phyloP scores from a whole-genome alignment of 2,888 invertebrate genomes.

The Selenia dentaria region DNA sequence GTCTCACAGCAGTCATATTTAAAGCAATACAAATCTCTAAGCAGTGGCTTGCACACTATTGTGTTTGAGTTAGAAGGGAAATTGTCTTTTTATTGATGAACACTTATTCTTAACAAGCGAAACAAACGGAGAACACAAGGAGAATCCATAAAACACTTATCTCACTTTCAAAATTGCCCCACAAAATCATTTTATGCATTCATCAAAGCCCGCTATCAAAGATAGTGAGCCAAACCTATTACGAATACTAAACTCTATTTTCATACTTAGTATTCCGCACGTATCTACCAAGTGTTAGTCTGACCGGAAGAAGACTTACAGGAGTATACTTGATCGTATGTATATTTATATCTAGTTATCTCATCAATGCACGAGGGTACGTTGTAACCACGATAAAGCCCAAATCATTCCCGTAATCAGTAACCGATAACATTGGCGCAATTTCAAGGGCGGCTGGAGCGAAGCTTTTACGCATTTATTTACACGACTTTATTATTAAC shows the following conservation, averaged over 20 bases:
- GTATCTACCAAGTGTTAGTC: not conserved
- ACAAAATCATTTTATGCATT: no score
- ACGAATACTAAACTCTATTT: constrained; percentile 1
- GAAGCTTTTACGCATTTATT: constrained; percentile 49
- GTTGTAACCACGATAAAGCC: constrained; percentile 28
- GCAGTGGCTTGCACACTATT: no score
- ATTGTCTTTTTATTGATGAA: no score
- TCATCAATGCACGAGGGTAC: constrained; percentile 34
- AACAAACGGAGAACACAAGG: no score
- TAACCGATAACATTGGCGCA: constrained; percentile 66
- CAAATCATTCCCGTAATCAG: constrained; percentile 60
- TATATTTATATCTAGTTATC: constrained; percentile 22
- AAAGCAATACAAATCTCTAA: no score
- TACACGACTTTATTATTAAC: constrained; percentile 19
- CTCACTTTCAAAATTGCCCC: no score
- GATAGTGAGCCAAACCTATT: not conserved
- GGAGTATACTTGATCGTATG: not conserved
- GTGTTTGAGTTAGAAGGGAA: no score
- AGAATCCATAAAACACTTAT: no score
- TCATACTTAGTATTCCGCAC: not conserved
- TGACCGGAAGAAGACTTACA: not conserved
- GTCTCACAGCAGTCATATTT: no score
- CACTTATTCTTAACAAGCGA: no score
- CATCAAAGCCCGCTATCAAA: not conserved
- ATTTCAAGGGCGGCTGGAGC: constrained; percentile 59